Base-by-base conservation (phyloP, 2,888 invertebrate genomes). In the Brachylomia viminalis region DNA sequence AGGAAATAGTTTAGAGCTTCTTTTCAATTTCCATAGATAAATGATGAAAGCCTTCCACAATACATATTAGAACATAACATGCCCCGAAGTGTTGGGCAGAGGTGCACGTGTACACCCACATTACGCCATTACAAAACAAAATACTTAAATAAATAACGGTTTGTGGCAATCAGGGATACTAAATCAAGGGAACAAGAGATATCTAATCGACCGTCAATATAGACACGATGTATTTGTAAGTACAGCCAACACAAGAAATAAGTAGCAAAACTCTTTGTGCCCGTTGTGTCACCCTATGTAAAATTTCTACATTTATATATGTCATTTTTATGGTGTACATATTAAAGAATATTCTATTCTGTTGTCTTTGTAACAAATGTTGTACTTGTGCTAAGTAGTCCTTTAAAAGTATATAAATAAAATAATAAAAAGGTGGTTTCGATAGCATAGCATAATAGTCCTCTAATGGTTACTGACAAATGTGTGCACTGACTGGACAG, bases 121-220 rank as follows among this genome's bases (percentile, higher is more conserved):
- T 11, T 17, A 33, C 11, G 17, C 27, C 7, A 20, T 10, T 59
- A 59, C 30, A 59, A 59, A 33, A 33, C 58, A 61, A 56, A 72
- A 65, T 52, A 73, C 38, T 38, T 38, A 38, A 74, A 74, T 66
- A 47, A 75, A 82, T 75, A 82, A 56, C 23, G 15, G 15, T 67
- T 56, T 64, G 23, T 7, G 11, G 11, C 20, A 56, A 82, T 61
- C 61, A 64, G 56, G 5, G n/a, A 45, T 64, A 58, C 56, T 76
- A 67, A 79, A 79, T 76, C 56, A 82, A 76, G 33, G 13, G 33
- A 11, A 70, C 54, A 52, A 52, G 27, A 67, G 30, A 75, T 82
- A 75, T 64, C 62, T 68, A 75, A 82, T 82, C 61, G 47, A 17
- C 27, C 66, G 17, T 61, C 82, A 49, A 52, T 64, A 27, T 42